phyloP scores from a whole-genome alignment of 1,140 invertebrate species.

The Physella acuta region DNA sequence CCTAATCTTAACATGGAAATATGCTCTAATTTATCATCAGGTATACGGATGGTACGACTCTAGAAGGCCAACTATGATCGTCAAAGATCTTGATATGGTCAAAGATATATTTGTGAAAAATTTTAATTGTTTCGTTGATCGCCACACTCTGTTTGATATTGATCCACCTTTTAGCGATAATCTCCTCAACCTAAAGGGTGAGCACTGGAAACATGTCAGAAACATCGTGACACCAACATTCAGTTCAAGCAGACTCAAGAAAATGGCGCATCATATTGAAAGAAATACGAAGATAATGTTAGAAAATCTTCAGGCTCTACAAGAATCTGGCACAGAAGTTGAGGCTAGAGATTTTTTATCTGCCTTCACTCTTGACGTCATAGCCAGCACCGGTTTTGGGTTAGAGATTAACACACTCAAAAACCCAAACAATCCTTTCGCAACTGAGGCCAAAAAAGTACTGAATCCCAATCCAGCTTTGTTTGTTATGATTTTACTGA shows the following conservation, averaged over 20 bases:
- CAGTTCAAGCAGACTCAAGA: constrained; percentile 64
- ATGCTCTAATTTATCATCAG: too few relatives aligned
- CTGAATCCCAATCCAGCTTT: constrained; percentile 4
- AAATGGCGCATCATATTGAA: constrained; percentile 46
- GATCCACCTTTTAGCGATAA: too few relatives aligned
- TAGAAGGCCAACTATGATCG: too few relatives aligned
- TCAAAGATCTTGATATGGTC: too few relatives aligned
- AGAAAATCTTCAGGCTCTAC: not conserved
- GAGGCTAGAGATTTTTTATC: constrained; percentile 40
- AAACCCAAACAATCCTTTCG: constrained; percentile 56
- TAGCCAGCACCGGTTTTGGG: constrained; percentile 66
- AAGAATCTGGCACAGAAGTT: not conserved
- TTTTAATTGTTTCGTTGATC: too few relatives aligned
- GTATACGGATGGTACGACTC: too few relatives aligned
- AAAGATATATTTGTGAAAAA: too few relatives aligned
- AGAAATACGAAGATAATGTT: not conserved
- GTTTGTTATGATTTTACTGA: not conserved
- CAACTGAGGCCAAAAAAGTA: constrained; percentile 35
- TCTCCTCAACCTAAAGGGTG: too few relatives aligned
- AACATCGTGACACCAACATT: constrained; percentile 66
- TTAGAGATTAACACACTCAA: constrained; percentile 64
- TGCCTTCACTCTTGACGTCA: constrained; percentile 67
- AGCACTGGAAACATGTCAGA: too few relatives aligned
- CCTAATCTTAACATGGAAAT: too few relatives aligned
- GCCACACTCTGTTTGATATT: too few relatives aligned